Conservation (phyloP, 2,888 invertebrate species). For the Trachelus tabidus region DNA sequence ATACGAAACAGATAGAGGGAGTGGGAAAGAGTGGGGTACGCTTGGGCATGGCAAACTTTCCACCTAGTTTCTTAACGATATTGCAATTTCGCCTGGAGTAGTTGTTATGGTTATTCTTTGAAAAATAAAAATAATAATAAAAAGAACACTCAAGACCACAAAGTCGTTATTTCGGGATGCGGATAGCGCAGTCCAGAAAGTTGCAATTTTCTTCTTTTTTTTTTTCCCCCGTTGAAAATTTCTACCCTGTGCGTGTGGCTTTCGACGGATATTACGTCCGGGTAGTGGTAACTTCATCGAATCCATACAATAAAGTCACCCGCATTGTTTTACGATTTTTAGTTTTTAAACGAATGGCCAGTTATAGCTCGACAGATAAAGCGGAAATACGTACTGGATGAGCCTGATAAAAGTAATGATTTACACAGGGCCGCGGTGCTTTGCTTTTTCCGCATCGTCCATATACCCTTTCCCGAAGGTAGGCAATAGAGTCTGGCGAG, state of each 20-base stretch:
- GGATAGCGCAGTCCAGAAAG: background rate
- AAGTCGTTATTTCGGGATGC: background rate
- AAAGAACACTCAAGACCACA: background rate
- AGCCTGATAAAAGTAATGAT: constrained; percentile 64
- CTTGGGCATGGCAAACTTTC: background rate
- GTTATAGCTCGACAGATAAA: constrained; percentile 58
- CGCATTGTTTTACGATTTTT: constrained; percentile 49
- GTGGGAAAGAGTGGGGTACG: too few relatives aligned
- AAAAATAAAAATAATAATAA: background rate
- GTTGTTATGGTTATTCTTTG: background rate
- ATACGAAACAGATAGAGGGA: background rate
- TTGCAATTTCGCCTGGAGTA: background rate
- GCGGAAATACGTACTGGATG: constrained; percentile 59
- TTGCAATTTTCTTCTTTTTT: background rate
- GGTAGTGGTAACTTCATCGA: background rate
- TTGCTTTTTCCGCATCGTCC: constrained; percentile 16
- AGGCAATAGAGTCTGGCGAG: background rate
- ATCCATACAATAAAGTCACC: constrained; percentile 6
- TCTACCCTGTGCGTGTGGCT: background rate
- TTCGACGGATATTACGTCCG: background rate
- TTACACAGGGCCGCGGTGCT: constrained; percentile 44
- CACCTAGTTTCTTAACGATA: background rate
- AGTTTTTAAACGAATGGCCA: constrained; percentile 52
- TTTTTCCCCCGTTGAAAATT: background rate
- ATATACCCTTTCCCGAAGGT: background rate